A percentile compares a stretch with the other conserved stretches of the same genome.
Evolutionary conservation across 1,140 invertebrate genomes (phyloP).

Genomic region (Oedothorax gibbosus): DNA sequence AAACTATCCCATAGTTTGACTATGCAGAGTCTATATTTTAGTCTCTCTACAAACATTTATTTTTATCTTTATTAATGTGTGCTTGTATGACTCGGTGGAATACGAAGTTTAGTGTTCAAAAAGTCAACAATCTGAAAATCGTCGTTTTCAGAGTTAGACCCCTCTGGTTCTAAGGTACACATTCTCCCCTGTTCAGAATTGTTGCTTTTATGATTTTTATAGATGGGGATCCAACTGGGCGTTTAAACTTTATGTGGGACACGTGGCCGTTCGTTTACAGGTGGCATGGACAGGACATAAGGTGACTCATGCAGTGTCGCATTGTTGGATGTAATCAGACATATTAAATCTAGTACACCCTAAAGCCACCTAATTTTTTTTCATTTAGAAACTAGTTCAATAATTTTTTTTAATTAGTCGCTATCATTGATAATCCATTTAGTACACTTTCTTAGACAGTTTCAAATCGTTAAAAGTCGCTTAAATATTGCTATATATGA

Average conservation of each 20-base stretch:
- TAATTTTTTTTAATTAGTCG: too few relatives aligned
- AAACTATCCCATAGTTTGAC: too few relatives aligned
- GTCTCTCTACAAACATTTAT: too few relatives aligned
- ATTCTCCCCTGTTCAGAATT: not conserved
- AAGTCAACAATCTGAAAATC: too few relatives aligned
- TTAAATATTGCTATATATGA: not conserved
- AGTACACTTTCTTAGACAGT: not conserved
- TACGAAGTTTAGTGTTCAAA: too few relatives aligned
- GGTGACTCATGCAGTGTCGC: not conserved
- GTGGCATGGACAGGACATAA: not conserved
- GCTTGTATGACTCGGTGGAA: too few relatives aligned
- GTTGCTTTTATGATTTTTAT: conserved; percentile 5
- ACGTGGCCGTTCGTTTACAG: conserved; percentile 12
- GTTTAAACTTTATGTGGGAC: conserved; percentile 42
- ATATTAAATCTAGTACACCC: not conserved
- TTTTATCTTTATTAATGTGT: too few relatives aligned
- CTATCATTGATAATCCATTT: too few relatives aligned
- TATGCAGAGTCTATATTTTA: too few relatives aligned
- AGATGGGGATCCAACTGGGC: not conserved
- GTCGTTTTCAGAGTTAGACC: too few relatives aligned
- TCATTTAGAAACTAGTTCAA: too few relatives aligned
- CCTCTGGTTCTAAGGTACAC: too few relatives aligned
- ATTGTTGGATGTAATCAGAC: not conserved
- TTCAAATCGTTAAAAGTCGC: not conserved
- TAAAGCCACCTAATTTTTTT: not conserved